Conservation (phyloP, 2,888 invertebrate genomes). For the Drosophila maculinotata region DNA sequence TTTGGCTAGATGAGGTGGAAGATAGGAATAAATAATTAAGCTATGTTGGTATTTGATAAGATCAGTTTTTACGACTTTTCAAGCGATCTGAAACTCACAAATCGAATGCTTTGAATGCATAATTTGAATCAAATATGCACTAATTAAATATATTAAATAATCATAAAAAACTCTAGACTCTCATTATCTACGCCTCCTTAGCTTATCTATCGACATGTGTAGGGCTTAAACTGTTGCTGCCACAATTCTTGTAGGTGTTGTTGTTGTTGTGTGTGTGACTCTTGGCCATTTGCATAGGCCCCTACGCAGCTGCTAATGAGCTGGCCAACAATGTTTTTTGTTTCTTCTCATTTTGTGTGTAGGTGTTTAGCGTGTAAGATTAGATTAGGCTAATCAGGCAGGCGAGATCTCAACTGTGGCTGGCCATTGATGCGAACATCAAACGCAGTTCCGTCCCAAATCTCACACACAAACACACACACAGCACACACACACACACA, state of each 20-base stretch:
- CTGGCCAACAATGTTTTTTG: conserved; percentile 16
- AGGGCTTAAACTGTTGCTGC: conserved; percentile 35
- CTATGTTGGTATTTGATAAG: conserved; percentile 13
- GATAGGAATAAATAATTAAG: conserved; percentile 11
- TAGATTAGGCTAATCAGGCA: conserved; percentile 77
- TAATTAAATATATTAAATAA: conserved; percentile 79
- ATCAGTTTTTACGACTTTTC: conserved; percentile 23
- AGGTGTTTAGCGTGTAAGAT: conserved; percentile 76
- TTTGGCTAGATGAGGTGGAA: conserved; percentile 11
- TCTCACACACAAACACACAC: conserved; percentile 4
- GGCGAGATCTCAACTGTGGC: conserved; percentile 42
- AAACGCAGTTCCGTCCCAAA: conserved; percentile 32
- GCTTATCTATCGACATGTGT: conserved; percentile 70
- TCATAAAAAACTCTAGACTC: conserved; percentile 61
- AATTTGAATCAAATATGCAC: conserved; percentile 65
- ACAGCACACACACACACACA: not conserved
- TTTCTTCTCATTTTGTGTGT: conserved; percentile 38
- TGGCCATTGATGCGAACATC: conserved; percentile 28
- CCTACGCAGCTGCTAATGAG: conserved; percentile 60
- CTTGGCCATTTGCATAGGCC: conserved; percentile 55
- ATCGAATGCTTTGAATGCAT: conserved; percentile 57
- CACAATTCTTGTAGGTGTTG: conserved; percentile 5
- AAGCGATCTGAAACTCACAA: conserved; percentile 13
- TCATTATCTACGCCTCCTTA: conserved; percentile 78
- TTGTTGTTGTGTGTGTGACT: conserved; percentile 1